A percentile compares a stretch with the other conserved stretches of the same genome.
Evolutionary conservation across 2,113 vertebrate genomes (phyloP).

Genomic region (Grammomys surdaster): DNA sequence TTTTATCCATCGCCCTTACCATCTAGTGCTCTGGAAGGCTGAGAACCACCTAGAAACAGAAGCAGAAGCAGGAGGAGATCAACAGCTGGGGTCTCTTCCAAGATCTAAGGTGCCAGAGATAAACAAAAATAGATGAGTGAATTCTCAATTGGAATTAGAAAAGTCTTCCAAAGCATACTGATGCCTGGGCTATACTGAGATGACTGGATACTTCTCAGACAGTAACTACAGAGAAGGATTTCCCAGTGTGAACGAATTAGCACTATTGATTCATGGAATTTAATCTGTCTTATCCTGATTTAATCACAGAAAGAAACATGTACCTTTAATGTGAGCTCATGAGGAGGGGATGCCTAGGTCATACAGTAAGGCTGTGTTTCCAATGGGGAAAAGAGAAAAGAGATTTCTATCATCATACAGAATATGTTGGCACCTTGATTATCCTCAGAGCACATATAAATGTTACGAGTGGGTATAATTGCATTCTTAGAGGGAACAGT

Average conservation of each 20-base stretch:
- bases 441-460: background rate
- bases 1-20: background rate
- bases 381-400: background rate
- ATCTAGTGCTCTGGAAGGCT: background rate
- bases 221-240: constrained; percentile 5
- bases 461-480: background rate
- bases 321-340: background rate
- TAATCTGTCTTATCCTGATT: background rate
- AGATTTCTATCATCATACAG: background rate
- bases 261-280: background rate
- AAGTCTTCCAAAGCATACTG: background rate
- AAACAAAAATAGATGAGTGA: background rate
- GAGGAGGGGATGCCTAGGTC: background rate
- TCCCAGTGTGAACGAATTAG: background rate
- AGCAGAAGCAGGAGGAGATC: background rate
- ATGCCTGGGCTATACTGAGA: background rate
- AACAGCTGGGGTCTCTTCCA: background rate
- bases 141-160: constrained; percentile 24
- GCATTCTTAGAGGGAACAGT: background rate
- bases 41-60: constrained; percentile 5
- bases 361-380: background rate
- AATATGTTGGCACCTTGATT: background rate
- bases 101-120: constrained; percentile 30
- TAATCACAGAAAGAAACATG: background rate
- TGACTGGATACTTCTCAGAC: background rate